phyloP scores from a whole-genome alignment of 2,888 invertebrate genomes.

The Apotomis betuletana region DNA sequence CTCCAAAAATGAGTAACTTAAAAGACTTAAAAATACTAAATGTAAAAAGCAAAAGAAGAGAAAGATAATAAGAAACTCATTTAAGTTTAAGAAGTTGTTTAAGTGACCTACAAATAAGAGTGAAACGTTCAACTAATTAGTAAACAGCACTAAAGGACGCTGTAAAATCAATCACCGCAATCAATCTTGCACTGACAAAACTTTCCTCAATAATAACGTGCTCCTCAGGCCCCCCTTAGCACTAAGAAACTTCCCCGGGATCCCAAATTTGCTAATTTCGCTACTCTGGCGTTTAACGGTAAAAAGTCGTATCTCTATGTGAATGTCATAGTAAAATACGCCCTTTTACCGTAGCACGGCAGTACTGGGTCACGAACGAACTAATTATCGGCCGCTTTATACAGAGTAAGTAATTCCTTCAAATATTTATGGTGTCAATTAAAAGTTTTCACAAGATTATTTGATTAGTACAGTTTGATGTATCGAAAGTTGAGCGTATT shows the following conservation, averaged over 20 bases:
- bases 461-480: constrained; percentile 24
- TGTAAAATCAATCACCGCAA: constrained; percentile 53
- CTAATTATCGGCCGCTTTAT: constrained; percentile 64
- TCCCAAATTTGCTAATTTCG: constrained; percentile 74
- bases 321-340: too few species aligned
- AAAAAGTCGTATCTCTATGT: too few species aligned
- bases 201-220: constrained; percentile 58
- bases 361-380: constrained; percentile 56
- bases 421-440: constrained; percentile 38
- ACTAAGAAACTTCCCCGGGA: constrained; percentile 67
- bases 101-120: neutral
- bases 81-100: too few species aligned
- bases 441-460: constrained; percentile 36
- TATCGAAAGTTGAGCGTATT: constrained; percentile 10
- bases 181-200: constrained; percentile 65
- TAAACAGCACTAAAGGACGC: constrained; percentile 39
- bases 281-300: constrained; percentile 42
- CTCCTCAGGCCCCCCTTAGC: constrained; percentile 57
- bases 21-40: too few species aligned
- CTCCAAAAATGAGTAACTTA: too few species aligned
- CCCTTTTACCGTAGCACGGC: too few species aligned
- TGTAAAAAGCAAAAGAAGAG: too few species aligned
- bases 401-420: constrained; percentile 42
- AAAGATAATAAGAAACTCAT: too few species aligned
- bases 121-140: constrained; percentile 42